Conservation (phyloP, 2,797 vertebrate genomes). For the Hipposideros larvatus region DNA sequence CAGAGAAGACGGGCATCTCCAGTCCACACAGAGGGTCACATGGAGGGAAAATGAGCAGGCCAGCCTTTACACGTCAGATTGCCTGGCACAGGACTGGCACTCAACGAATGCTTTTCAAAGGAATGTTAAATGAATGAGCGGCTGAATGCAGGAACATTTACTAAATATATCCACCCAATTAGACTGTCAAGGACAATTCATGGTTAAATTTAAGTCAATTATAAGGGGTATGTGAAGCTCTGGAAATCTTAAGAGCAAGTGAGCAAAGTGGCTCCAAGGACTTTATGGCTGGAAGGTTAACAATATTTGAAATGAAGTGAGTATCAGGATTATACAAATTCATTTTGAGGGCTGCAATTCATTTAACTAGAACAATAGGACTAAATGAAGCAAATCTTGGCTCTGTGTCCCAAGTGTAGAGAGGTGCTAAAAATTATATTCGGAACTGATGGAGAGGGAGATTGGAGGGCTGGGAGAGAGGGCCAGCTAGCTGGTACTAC, state of each 20-base stretch:
- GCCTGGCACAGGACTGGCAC: neutral
- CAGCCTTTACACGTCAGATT: neutral
- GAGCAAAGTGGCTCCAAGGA: neutral
- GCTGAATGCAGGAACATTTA: neutral
- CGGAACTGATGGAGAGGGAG: neutral
- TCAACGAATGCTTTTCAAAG: neutral
- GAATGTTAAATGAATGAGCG: neutral
- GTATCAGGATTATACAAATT: neutral
- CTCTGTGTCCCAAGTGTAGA: neutral
- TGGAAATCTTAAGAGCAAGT: slow-evolving; percentile 37
- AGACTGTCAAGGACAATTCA: slow-evolving; percentile 5
- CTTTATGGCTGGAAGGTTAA: slow-evolving; percentile 26
- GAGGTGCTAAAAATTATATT: slow-evolving; percentile 24
- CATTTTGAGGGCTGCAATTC: slow-evolving; percentile 9
- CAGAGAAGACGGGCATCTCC: neutral
- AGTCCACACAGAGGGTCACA: neutral
- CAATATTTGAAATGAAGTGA: slow-evolving; percentile 20
- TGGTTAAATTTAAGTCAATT: slow-evolving; percentile 24
- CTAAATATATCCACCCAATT: neutral
- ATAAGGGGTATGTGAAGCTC: slow-evolving; percentile 14
- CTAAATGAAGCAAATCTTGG: slow-evolving; percentile 11
- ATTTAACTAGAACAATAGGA: slow-evolving; percentile 18
- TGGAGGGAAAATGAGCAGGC: neutral
- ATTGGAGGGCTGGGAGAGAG: neutral
- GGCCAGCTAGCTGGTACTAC: neutral